Conservation (phyloP, 2,113 vertebrate species). For the Psittacula cyanocephala region DNA sequence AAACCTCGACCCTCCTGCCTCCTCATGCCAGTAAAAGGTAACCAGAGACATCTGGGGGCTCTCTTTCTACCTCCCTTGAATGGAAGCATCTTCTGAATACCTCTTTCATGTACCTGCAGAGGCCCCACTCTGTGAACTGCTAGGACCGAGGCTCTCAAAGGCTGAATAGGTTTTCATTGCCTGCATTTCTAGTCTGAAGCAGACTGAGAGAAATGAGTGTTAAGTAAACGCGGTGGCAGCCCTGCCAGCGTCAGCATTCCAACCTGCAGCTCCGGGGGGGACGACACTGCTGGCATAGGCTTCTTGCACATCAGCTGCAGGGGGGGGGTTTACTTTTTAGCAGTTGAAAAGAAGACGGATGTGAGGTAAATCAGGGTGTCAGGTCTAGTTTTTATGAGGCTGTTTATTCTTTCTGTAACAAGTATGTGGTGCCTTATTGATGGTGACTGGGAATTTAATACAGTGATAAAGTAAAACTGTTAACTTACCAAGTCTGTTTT, state of each 20-base stretch:
- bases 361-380: background rate
- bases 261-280: background rate
- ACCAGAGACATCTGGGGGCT: slow-evolving; percentile 43
- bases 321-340: background rate
- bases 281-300: background rate
- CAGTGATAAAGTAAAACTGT: slow-evolving; percentile 24
- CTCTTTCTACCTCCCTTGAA: background rate
- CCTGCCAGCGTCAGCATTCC: slow-evolving; percentile 71
- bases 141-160: background rate
- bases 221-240: slow-evolving; percentile 67
- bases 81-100: slow-evolving; percentile 27
- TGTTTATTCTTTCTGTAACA: slow-evolving; percentile 32
- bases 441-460: slow-evolving; percentile 31
- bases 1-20: slow-evolving; percentile 9
- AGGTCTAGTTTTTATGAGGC: background rate
- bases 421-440: slow-evolving; percentile 24
- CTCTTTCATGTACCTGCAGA: slow-evolving; percentile 61
- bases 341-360: slow-evolving; percentile 9
- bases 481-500: slow-evolving; percentile 32
- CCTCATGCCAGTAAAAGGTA: slow-evolving; percentile 59
- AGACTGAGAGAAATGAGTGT: slow-evolving; percentile 75
- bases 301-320: slow-evolving; percentile 40
- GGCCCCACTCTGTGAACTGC: background rate
- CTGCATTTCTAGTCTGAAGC: slow-evolving; percentile 71
- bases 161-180: slow-evolving; percentile 65